phyloP scores from a whole-genome alignment of 2,888 invertebrate genomes.

The Colostygia pectinataria region DNA sequence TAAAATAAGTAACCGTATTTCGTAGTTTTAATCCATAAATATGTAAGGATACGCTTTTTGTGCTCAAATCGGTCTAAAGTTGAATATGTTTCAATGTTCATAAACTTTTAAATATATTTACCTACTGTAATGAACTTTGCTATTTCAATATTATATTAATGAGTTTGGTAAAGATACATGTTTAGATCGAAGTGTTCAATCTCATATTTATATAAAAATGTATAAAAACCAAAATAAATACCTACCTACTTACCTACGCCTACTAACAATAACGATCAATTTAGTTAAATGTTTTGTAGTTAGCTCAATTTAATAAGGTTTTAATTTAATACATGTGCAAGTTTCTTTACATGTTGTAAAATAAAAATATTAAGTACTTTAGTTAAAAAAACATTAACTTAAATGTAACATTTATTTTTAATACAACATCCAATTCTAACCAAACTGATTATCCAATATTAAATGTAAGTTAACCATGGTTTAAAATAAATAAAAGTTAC shows the following conservation, averaged over 20 bases:
- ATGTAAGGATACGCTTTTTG: conserved; percentile 70
- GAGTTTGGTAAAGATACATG: conserved; percentile 38
- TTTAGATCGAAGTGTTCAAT: conserved; percentile 67
- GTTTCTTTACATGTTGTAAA: conserved; percentile 4
- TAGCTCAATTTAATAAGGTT: conserved; percentile 60
- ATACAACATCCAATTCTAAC: conserved; percentile 43
- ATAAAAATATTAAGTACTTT: conserved; percentile 9
- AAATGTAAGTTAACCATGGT: conserved; percentile 41
- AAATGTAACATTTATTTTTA: conserved; percentile 22
- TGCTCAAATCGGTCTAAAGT: conserved; percentile 80
- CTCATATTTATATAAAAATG: conserved; percentile 54
- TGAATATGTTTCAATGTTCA: conserved; percentile 40
- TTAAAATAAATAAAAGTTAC: conserved; percentile 55
- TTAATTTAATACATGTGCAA: not conserved
- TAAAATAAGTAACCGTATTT: conserved; percentile 60
- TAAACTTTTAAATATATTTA: conserved; percentile 38
- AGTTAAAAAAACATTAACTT: conserved; percentile 13
- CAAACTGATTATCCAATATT: conserved; percentile 37
- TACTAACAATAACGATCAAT: conserved; percentile 58
- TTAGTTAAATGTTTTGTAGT: conserved; percentile 46
- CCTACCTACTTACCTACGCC: conserved; percentile 41
- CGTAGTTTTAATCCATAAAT: conserved; percentile 46
- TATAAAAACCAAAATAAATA: conserved; percentile 47
- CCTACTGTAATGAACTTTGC: conserved; percentile 45
- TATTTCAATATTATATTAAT: conserved; percentile 40